Evolutionary conservation across 2,888 invertebrate genomes (phyloP), one percentile per base, ranked within the genome.

Genomic region (Mayetiola destructor): DNA sequence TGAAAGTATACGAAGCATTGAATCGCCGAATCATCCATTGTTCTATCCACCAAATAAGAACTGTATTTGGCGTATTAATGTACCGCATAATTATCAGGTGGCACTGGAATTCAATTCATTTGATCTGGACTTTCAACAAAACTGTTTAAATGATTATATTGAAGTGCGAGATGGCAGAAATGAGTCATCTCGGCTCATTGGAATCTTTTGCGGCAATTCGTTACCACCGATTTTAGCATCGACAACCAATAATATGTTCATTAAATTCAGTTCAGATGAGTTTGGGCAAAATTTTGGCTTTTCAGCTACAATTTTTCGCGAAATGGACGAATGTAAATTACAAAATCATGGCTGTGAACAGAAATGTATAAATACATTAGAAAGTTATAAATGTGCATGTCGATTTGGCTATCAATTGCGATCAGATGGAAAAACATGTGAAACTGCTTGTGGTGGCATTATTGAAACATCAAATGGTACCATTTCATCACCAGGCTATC

Each of bases 371-470:
- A 48, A 48, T 16, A 48, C 48, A 27, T n/a, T 9, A 32, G 32
- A 93, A 93, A 3, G 88, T 90, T 59, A 79, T 93, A 55, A 79
- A 80, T 63, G 79, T 86, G 35, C 88, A 4, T 40, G 40, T 40
- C 40, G 40, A 21, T 14, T 40, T n/a, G 48, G 48, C 5, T 48
- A n/a, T 27, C 23, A 27, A 9, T 16, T 48, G 14, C 48, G 48
- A 2, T 6, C 6, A 2, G 48, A 48, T 27, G 16, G 2, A 9
- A 90, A 90, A 72, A 85, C 87, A 66, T 95, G 95, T 70, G 94
- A 93, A 80, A 88, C 91, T 90, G 93, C 94, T 1, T 95, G 94
- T 66, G 93, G 93, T 3, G 95, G 94, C 0, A 77, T 87, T 1
- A 80, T 91, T 54, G 83, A 87, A 61, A 78, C 80, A 0, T 77